These are phyloP conservation scores for Cryptoblepharus egeriae DNA, from an alignment of 2,797 vertebrate genomes.

Conservation along the genomic window DNA sequence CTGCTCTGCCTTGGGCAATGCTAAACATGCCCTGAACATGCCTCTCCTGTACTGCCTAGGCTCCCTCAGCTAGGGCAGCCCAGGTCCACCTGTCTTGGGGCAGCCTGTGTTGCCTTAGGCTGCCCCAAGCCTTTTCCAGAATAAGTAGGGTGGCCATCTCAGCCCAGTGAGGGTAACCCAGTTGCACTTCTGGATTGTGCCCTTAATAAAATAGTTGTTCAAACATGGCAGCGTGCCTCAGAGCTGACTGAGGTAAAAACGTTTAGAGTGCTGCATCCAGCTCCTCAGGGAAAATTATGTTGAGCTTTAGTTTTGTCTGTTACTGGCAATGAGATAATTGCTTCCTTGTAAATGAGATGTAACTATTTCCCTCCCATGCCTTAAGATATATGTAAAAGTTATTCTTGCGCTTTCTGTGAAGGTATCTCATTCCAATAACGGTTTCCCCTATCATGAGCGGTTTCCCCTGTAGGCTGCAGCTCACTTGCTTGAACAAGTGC, in stretches of 20 bases:
- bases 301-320: slow-evolving; percentile 12
- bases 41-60: no score
- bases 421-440: background rate
- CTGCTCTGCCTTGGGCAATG: no score
- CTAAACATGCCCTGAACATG: no score
- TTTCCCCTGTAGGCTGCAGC: no score
- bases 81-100: no score
- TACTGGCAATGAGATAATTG: slow-evolving; percentile 12
- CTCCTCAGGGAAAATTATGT: slow-evolving; percentile 3
- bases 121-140: no score
- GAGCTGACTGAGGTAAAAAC: background rate
- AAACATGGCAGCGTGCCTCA: background rate
- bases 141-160: no score
- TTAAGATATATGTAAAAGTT: background rate
- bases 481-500: slow-evolving; percentile 1
- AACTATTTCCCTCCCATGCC: slow-evolving; percentile 16
- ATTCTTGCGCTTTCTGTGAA: background rate
- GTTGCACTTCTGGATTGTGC: no score
- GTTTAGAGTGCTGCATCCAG: background rate
- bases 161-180: no score
- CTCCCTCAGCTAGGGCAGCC: no score
- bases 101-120: no score
- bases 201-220: background rate
- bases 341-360: slow-evolving; percentile 10
- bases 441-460: background rate